Evolutionary conservation across 2,797 vertebrate genomes (phyloP).

Genomic region (Acridotheres tristis): DNA sequence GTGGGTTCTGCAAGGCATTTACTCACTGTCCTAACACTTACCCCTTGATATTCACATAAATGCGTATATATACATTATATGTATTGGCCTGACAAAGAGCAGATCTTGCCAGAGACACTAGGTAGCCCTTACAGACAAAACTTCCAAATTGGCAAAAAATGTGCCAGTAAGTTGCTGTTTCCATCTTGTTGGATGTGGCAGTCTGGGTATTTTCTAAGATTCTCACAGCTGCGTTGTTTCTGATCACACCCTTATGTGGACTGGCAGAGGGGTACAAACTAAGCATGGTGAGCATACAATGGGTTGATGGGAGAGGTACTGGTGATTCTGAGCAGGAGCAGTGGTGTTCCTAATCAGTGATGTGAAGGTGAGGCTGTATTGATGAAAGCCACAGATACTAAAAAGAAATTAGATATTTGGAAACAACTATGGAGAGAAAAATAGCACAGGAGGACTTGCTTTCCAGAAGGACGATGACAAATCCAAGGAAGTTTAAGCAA

Average conservation of each 20-base stretch:
- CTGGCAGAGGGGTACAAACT: background rate
- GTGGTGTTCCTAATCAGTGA: background rate
- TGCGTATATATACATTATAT: background rate
- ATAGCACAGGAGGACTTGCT: conserved; percentile 20
- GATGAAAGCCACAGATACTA: background rate
- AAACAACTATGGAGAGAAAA: conserved; percentile 2
- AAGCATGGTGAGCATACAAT: background rate
- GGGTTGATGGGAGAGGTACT: background rate
- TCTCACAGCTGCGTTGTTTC: background rate
- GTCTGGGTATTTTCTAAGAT: background rate
- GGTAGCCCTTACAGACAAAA: background rate
- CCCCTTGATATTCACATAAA: background rate
- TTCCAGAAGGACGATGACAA: conserved; percentile 48
- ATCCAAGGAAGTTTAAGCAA: conserved; percentile 55
- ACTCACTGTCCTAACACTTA: rapidly evolving
- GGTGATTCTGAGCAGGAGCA: background rate
- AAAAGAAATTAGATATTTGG: background rate
- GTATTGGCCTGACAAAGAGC: background rate
- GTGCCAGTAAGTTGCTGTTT: rapidly evolving
- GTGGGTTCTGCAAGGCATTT: rapidly evolving
- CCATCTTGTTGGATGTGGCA: background rate
- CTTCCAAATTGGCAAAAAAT: background rate
- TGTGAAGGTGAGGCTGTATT: background rate
- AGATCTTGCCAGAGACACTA: background rate
- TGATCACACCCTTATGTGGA: background rate